Percentiles rank a stretch among this genome's conserved stretches.
These are phyloP conservation scores for Bembecia ichneumoniformis DNA, from an alignment of 2,888 invertebrate genomes.

Conservation along the genomic window DNA sequence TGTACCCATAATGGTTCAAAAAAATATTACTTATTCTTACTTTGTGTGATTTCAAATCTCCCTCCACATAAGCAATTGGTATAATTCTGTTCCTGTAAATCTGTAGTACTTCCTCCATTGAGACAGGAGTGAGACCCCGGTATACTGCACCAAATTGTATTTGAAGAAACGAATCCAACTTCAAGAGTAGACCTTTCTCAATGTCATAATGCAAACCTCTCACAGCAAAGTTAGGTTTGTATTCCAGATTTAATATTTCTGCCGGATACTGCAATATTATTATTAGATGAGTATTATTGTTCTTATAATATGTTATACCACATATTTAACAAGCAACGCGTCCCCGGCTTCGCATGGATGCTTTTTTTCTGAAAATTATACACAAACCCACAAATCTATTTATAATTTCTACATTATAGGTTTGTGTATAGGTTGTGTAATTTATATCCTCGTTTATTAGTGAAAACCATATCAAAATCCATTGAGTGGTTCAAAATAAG, in stretches of 20 bases:
- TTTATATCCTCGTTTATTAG: not conserved
- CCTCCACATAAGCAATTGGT: slow-evolving; percentile 90
- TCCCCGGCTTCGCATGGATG: too few relatives aligned
- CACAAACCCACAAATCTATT: not conserved
- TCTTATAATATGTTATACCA: not conserved
- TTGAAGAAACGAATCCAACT: slow-evolving; percentile 96
- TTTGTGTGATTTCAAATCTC: slow-evolving; percentile 78
- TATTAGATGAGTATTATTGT: not conserved
- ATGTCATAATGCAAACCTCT: slow-evolving; percentile 99
- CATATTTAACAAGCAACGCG: too few relatives aligned
- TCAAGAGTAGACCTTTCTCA: slow-evolving; percentile 92
- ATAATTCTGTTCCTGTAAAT: slow-evolving; percentile 89
- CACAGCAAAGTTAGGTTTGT: slow-evolving; percentile 94
- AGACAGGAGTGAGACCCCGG: slow-evolving; percentile 84
- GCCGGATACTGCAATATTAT: slow-evolving; percentile 82
- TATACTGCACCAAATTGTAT: slow-evolving; percentile 96
- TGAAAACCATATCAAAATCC: too few relatives aligned
- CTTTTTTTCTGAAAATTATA: too few relatives aligned
- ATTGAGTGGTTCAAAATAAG: not conserved
- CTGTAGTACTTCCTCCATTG: slow-evolving; percentile 86
- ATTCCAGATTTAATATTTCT: slow-evolving; percentile 84
- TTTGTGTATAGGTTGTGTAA: too few relatives aligned
- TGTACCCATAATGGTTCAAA: too few relatives aligned
- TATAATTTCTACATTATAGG: too few relatives aligned
- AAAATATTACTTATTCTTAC: slow-evolving; percentile 46